Evolutionary conservation across 2,797 vertebrate species (phyloP), one percentile per base, ranked within the genome.

Genomic region (Clarias laeviceps): DNA sequence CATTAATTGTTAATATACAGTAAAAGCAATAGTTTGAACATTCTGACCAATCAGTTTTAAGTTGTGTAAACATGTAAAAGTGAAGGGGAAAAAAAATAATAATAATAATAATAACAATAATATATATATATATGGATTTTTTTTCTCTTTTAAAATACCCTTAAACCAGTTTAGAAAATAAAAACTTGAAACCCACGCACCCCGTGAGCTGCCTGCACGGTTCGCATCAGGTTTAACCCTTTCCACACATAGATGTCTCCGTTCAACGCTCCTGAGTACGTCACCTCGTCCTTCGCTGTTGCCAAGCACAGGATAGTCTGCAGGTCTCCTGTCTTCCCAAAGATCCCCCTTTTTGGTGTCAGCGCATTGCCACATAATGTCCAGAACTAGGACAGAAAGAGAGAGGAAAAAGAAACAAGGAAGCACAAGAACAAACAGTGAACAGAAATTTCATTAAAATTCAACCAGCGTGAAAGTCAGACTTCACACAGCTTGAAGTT

Each of bases 161-260:
- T 64, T 3, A 78, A 5, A n/a, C 20, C 20, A 24, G 20, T 37
- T 40, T 14, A 64, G n/a, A 65, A 9, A 65, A 37, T 2, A 18
- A 54, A 66, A 81, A 2, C 17, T 32, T 27, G 27, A 37, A 32
- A 29, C 68, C 57, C 37, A 96, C 96, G 94, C 91, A 99, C 98
- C 83, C 96, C 94, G 27, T 99, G 98, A 5, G 98, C 97, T 24
- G 96, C 97, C 94, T 97, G 97, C 11, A 99, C 94, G 0, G 97
- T 99, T 74, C 97, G 93, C 72, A 95, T 90, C 91, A 99, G 91
- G 54, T 92, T 96, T 73, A 97, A 92, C 56, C 97, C 98, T 92
- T 96, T 97, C 98, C 98, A 99, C 64, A 99, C 96, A 17, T 98
- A 99, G 64, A 99, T 95, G 86, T 99, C 98, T 61, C 98, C 98